Percentiles rank a stretch among this genome's conserved stretches.
These are phyloP conservation scores for Tetrapedia diversipes DNA, from an alignment of 2,888 invertebrate species.

Conservation along the genomic window DNA sequence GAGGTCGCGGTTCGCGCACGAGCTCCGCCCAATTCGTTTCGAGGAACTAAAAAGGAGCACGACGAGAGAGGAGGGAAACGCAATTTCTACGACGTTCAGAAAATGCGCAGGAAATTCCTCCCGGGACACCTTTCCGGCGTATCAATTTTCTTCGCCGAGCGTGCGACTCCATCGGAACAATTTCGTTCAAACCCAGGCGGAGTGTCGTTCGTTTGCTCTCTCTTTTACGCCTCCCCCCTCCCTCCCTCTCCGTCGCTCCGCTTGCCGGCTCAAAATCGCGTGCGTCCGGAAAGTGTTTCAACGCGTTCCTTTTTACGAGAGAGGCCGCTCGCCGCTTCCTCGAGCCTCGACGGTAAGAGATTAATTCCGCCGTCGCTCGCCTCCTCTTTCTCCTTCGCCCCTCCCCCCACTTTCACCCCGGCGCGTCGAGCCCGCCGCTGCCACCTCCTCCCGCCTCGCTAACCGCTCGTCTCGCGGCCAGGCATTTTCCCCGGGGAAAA, in stretches of 20 bases:
- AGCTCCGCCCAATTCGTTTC: background rate
- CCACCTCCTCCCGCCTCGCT: background rate
- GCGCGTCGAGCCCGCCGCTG: background rate
- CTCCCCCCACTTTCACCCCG: background rate
- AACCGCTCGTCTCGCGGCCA: conserved; percentile 29
- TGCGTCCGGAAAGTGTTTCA: conserved; percentile 52
- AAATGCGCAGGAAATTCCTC: conserved; percentile 54
- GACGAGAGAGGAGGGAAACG: conserved; percentile 3
- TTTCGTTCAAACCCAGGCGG: conserved; percentile 49
- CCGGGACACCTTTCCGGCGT: conserved; percentile 57
- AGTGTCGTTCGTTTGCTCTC: conserved; percentile 39
- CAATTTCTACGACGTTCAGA: conserved; percentile 52
- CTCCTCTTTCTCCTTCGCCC: conserved; percentile 28
- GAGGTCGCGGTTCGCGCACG: conserved; percentile 3
- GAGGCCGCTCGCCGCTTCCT: conserved; percentile 53
- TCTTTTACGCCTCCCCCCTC: background rate
- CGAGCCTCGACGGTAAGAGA: conserved; percentile 58
- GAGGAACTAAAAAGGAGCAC: background rate
- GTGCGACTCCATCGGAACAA: conserved; percentile 54
- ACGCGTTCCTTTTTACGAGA: conserved; percentile 52
- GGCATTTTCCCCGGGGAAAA: conserved; percentile 41
- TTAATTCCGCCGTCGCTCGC: conserved; percentile 55
- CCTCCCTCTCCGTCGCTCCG: background rate
- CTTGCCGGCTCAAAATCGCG: conserved; percentile 48
- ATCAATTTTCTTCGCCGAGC: conserved; percentile 58